Base-by-base conservation (phyloP, 2,113 vertebrate genomes). In the Heptranchias perlo region DNA sequence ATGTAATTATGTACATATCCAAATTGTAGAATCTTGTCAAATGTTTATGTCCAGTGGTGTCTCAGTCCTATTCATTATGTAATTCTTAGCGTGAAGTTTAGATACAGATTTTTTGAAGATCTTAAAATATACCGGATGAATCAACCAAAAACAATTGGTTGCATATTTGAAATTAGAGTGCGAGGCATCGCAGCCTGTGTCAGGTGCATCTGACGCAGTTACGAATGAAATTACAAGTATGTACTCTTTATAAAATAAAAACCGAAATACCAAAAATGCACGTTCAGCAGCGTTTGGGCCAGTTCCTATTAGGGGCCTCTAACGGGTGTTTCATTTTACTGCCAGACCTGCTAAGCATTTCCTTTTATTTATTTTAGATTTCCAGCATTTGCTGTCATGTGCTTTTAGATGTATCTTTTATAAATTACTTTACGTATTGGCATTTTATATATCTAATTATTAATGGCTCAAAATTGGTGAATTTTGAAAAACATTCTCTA, bases 1-100 rank as follows among this genome's bases (percentile, higher is more conserved):
- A 69, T 69, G 65, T 11, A 82, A 44, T 39, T 82, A 44, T 18
- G 14, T 82, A n/a, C n/a, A n/a, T n/a, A n/a, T n/a, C n/a, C n/a
- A n/a, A n/a, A n/a, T n/a, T n/a, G n/a, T n/a, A n/a, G n/a, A n/a
- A n/a, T n/a, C n/a, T n/a, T n/a, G n/a, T n/a, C n/a, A n/a, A n/a
- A n/a, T n/a, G n/a, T n/a, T n/a, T 97, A 97, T 96, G 96, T 98
- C 95, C 97, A 97, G 4, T 96, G 96, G 65, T 98, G 97, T 94
- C 97, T 98, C 0, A 98, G 97, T 31, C 96, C 97, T n/a, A 35
- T 98, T 95, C 96, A 98, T 44, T 98, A 97, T 35, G 97, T 97
- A 96, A 98, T 97, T 47, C 96, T 93, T 0, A 96, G 97, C 18
- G 87, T 96, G 5, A 98, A 97, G 96, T 98, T 98, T 95, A 96